A percentile compares a stretch with the other conserved stretches of the same genome.
These are phyloP conservation scores for Kryphioiulus occultus DNA, from an alignment of 2,888 invertebrate species.

Conservation along the genomic window DNA sequence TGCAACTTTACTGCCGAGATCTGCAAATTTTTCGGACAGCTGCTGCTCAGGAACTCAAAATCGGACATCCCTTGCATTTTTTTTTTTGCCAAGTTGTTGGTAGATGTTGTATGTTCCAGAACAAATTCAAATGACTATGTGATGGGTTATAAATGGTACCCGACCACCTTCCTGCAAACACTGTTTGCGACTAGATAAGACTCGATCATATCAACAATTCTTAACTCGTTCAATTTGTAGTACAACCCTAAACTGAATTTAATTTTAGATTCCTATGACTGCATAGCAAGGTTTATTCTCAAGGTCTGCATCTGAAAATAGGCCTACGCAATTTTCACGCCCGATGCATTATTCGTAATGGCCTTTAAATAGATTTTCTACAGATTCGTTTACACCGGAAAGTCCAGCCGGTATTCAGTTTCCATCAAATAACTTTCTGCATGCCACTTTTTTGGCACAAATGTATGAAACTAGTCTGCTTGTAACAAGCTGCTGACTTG, in stretches of 20 bases:
- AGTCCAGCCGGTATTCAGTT: not conserved
- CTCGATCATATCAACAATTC: not conserved
- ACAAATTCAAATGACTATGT: too few relatives aligned
- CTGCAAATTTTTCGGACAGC: too few relatives aligned
- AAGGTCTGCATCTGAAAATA: constrained; percentile 17
- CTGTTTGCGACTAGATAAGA: not conserved
- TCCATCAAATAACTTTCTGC: not conserved
- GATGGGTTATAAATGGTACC: too few relatives aligned
- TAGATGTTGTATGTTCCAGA: too few relatives aligned
- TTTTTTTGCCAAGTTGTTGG: too few relatives aligned
- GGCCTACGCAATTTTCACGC: not conserved
- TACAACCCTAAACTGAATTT: not conserved
- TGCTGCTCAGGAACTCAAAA: too few relatives aligned
- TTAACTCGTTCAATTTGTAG: not conserved
- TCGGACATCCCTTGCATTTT: too few relatives aligned
- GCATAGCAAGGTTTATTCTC: not conserved
- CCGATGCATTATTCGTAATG: not conserved
- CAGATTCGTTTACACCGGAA: not conserved
- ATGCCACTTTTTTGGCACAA: not conserved
- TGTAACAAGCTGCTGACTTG: not conserved
- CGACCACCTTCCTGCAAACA: not conserved
- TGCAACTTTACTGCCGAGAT: too few relatives aligned
- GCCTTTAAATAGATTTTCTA: constrained; percentile 15
- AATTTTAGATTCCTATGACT: not conserved
- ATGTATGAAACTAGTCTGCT: not conserved